Evolutionary conservation across 92 coral and sea anemone species (phyloP).

Genomic region (Epizoanthus rinbou): DNA sequence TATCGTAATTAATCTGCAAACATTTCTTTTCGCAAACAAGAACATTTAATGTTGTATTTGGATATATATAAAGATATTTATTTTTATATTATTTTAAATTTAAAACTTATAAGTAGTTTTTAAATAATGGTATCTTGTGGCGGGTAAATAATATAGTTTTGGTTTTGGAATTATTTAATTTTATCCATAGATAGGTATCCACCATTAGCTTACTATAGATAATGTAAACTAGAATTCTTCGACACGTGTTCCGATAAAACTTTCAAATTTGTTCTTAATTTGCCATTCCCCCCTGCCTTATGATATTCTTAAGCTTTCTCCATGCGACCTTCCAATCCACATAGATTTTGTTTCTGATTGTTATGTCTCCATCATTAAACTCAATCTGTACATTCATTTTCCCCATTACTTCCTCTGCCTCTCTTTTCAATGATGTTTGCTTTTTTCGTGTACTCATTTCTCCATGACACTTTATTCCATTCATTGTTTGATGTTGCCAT

Average conservation of each 20-base stretch:
- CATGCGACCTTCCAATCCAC: slow-evolving; percentile 23
- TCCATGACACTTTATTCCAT: slow-evolving; percentile 12
- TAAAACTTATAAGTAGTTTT: slow-evolving; percentile 12
- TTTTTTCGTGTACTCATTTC: slow-evolving; percentile 1
- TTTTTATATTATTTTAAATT: slow-evolving; percentile 9
- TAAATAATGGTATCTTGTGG: slow-evolving; percentile 14
- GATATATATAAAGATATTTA: slow-evolving; percentile 11
- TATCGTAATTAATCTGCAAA: slow-evolving; percentile 14
- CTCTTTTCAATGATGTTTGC: slow-evolving; percentile 27
- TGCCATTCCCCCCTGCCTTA: not conserved
- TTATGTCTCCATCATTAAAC: slow-evolving; percentile 14
- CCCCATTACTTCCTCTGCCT: not conserved
- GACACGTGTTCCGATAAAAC: slow-evolving; percentile 16
- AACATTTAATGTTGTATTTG: slow-evolving; percentile 13
- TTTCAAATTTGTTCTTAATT: slow-evolving; percentile 12
- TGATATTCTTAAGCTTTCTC: slow-evolving; percentile 27
- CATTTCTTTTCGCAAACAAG: slow-evolving; percentile 15
- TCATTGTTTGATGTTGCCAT: slow-evolving; percentile 20
- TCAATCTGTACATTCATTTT: slow-evolving; percentile 11
- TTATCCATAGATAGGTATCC: slow-evolving; percentile 15
- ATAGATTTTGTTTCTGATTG: not conserved
- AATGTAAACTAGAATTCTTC: slow-evolving; percentile 14
- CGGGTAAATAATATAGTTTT: slow-evolving; percentile 14
- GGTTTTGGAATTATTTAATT: slow-evolving; percentile 13
- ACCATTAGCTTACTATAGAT: slow-evolving; percentile 14